phyloP scores from a whole-genome alignment of 1,140 invertebrate genomes.

The Calliphora vicina region DNA sequence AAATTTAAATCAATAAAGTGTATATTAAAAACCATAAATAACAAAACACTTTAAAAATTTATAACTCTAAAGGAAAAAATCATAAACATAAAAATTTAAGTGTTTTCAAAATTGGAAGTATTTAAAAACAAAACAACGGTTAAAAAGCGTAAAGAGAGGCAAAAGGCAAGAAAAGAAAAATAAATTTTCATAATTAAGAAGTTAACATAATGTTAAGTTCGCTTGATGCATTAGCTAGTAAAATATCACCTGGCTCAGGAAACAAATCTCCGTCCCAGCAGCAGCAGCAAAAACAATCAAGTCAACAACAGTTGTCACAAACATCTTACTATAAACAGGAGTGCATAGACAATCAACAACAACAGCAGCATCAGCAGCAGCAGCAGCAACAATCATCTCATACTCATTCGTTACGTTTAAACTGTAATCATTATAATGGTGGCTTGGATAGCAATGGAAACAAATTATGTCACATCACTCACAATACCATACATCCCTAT shows the following conservation, averaged over 20 bases:
- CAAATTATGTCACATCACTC: conserved; percentile 41
- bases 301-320: conserved; percentile 45
- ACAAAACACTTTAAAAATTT: neutral
- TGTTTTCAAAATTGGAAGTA: neutral
- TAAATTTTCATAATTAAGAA: conserved; percentile 31
- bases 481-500: conserved; percentile 43
- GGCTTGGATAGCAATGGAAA: conserved; percentile 41
- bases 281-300: conserved; percentile 22
- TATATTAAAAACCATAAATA: conserved; percentile 18
- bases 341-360: conserved; percentile 19
- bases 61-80: too few species aligned
- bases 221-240: conserved; percentile 79
- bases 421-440: conserved; percentile 58
- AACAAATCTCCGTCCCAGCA: conserved; percentile 50
- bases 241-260: conserved; percentile 76
- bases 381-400: conserved; percentile 4
- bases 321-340: neutral
- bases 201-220: conserved; percentile 73
- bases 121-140: neutral
- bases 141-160: neutral
- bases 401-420: conserved; percentile 40
- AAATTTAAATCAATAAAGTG: conserved; percentile 18
- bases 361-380: conserved; percentile 40
- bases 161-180: conserved; percentile 1
- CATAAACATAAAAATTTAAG: conserved; percentile 11